These are phyloP conservation scores for Philaethria dido DNA, from an alignment of 2,888 invertebrate species.

Conservation along the genomic window DNA sequence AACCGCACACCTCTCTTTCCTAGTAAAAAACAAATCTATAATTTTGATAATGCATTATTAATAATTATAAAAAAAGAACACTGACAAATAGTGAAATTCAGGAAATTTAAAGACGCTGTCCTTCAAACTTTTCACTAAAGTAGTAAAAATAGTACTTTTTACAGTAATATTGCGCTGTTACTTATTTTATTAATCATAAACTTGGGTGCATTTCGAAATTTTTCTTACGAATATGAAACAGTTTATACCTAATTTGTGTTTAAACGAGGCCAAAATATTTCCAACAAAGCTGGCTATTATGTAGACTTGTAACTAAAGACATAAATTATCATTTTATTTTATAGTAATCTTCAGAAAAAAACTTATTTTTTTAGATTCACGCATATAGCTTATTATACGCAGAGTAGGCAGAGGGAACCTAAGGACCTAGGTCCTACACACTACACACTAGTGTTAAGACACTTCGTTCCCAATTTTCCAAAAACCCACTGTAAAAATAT, in stretches of 20 bases:
- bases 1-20: not conserved
- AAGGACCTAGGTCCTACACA: too few species aligned
- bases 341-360: too few species aligned
- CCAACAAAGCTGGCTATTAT: not conserved
- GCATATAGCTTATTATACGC: too few species aligned
- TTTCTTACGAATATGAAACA: not conserved
- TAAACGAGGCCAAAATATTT: not conserved
- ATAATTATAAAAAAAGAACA: not conserved
- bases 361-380: too few species aligned
- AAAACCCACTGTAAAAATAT: too few species aligned
- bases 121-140: not conserved
- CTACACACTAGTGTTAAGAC: too few species aligned
- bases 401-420: too few species aligned
- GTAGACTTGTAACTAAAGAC: not conserved
- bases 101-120: not conserved
- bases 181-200: slow-evolving; percentile 18
- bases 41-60: too few species aligned
- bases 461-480: too few species aligned
- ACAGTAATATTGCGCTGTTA: not conserved
- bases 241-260: not conserved
- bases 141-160: not conserved
- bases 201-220: slow-evolving; percentile 1
- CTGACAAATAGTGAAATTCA: not conserved
- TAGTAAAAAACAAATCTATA: not conserved
- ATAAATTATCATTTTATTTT: too few species aligned